Evolutionary conservation across 2,888 invertebrate species (phyloP), one percentile per base, ranked within the genome.

Genomic region (Ctenicera cuprea): DNA sequence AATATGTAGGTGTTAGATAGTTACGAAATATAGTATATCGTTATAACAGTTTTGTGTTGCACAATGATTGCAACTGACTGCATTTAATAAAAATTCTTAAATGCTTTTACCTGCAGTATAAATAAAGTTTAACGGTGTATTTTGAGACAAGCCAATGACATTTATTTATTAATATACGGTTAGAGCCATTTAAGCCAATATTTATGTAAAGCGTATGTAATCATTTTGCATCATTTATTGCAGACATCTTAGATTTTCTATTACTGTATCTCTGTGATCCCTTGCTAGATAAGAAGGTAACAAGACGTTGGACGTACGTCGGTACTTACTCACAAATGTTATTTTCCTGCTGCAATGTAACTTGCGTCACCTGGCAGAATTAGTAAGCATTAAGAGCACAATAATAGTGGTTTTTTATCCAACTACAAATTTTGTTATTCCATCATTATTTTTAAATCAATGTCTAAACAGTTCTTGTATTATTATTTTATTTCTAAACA

Each of bases 81-180:
- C 18, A 57, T 57, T 66, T 41, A 43, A 52, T 54, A 66, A 66
- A 59, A 68, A 59, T 22, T 45, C 22, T 59, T 57, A 59, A 68
- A 68, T 68, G 66, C 66, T 54, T 66, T 54, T 54, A 66, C 66
- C 54, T 66, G 22, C 48, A 59, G 54, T 66, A 68, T 68, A 68
- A 68, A 59, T 68, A 59, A 68, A 68, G 52, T 33, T 59, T 68
- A 68, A 68, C 68, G 57, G 68, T 59, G 33, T 48, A 59, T 68
- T 68, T 68, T 61, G 33, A 68, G 68, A 68, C 59, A 61, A 61
- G 45, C 12, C 59, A 59, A 22, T 50, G 66, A 59, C 68, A 68
- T 68, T 68, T 68, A 68, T 68, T 68, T 68, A 68, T 57, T 59
- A 68, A 59, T 57, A 59, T 68, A 33, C 59, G 33, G 14, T 68